A percentile compares a stretch with the other conserved stretches of the same genome.
Conservation (phyloP, 2,797 vertebrate species). For the Anguilla megastoma region DNA sequence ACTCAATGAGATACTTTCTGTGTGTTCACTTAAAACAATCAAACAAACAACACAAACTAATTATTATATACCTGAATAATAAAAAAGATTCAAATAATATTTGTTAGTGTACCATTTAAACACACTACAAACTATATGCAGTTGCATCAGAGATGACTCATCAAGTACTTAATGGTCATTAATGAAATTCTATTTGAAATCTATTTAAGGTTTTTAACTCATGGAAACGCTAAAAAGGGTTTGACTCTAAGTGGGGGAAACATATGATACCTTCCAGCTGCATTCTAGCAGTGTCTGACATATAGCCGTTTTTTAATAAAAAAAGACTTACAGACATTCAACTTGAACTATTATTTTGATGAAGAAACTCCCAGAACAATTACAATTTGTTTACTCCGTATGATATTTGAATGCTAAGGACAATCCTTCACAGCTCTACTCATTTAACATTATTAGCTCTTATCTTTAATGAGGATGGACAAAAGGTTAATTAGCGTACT, state of each 20-base stretch:
- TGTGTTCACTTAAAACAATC: too few species aligned
- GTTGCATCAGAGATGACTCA: background rate
- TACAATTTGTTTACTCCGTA: background rate
- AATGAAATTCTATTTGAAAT: background rate
- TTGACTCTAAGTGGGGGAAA: background rate
- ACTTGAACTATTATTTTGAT: background rate
- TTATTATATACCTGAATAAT: too few species aligned
- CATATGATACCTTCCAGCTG: background rate
- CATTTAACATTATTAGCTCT: background rate
- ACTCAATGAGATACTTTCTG: too few species aligned
- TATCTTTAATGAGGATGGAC: constrained; percentile 15
- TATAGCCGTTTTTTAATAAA: background rate
- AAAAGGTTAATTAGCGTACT: constrained; percentile 15
- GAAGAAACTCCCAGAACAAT: background rate
- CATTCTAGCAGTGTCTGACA: background rate
- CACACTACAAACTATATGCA: too few species aligned
- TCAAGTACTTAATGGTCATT: background rate
- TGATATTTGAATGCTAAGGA: background rate
- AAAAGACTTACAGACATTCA: background rate
- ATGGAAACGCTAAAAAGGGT: background rate
- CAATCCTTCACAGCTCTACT: background rate
- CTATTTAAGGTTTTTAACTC: background rate
- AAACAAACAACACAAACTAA: too few species aligned
- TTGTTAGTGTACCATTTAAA: too few species aligned
- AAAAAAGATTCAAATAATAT: too few species aligned